Base-by-base conservation (phyloP, 2,113 vertebrate genomes). In the Mystacornis crossleyi region DNA sequence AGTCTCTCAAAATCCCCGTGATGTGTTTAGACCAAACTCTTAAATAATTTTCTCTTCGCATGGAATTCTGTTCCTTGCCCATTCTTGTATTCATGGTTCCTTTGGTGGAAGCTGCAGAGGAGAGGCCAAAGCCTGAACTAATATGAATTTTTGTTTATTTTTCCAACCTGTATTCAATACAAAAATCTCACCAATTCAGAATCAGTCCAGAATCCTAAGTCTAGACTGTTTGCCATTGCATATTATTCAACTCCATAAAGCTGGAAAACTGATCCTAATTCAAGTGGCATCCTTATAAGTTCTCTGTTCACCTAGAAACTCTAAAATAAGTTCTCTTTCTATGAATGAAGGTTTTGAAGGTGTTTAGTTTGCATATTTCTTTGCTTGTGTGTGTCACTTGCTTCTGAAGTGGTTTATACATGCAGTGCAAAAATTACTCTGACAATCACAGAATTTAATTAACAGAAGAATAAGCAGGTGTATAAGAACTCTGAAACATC, bases 391-490 rank as follows among this genome's bases (percentile, higher is more conserved):
- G 12, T 92, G 18, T 60, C 6, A 69, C 38, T 96, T 95, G 48
- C 25, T 89, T 72, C 93, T 79, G 90, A 96, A 92, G 42, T 14
- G 69, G 82, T 29, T 51, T 85, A 31, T 90, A 71, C 78, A 70
- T 82, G 53, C 4, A 14, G 60, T 90, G 65, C 43, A 97, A 91
- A 87, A 92, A 86, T 92, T 94, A 65, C 34, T 96, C 82, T 48
- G 45, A 64, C 31, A 94, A 88, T 95, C 81, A 85, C 29, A 89
- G 79, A 84, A 93, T 95, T 96, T 91, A 96, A 92, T 96, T 97
- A 87, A 86, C 38, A 90, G 87, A 96, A 97, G 64, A 97, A 96
- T 92, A 96, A 91, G 45, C 54, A 94, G 70, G 51, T 90, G 45
- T 64, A 67, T 73, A 87, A 89, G 74, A 81, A 79, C 29, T 84